A percentile compares a stretch with the other conserved stretches of the same genome.
Evolutionary conservation across 2,113 vertebrate species (phyloP).

Genomic region (Cromileptes altivelis): DNA sequence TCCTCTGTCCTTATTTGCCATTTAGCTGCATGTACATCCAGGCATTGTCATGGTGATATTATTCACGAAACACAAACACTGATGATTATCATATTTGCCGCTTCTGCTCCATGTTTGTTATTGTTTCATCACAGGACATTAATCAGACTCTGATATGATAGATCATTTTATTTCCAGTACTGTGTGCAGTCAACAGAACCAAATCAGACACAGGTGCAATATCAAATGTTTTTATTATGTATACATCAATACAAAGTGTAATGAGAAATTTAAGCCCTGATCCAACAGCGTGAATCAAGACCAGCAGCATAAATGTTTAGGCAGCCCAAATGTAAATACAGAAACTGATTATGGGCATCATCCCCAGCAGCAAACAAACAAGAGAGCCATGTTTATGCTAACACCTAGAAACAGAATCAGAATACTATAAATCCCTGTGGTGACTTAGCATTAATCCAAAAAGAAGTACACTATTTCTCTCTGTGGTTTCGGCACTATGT

Average conservation of each 20-base stretch:
- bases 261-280: slow-evolving; percentile 53
- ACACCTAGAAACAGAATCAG: slow-evolving; percentile 5
- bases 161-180: slow-evolving; percentile 59
- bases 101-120: slow-evolving; percentile 36
- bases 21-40: not conserved
- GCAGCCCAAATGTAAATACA: slow-evolving; percentile 46
- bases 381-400: slow-evolving; percentile 20
- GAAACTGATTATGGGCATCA: slow-evolving; percentile 38
- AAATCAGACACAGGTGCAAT: slow-evolving; percentile 62
- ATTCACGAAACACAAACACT: slow-evolving; percentile 40
- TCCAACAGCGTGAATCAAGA: slow-evolving; percentile 28
- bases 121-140: slow-evolving; percentile 44
- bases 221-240: slow-evolving; percentile 56
- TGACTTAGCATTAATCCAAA: slow-evolving; percentile 4
- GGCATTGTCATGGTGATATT: slow-evolving; percentile 14
- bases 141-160: slow-evolving; percentile 46
- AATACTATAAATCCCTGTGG: slow-evolving; percentile 17
- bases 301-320: slow-evolving; percentile 39
- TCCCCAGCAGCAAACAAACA: slow-evolving; percentile 41
- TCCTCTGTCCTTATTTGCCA: slow-evolving; percentile 7
- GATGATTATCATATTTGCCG: slow-evolving; percentile 41
- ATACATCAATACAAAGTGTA: slow-evolving; percentile 57
- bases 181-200: slow-evolving; percentile 43
- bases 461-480: not conserved
- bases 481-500: not conserved